phyloP scores from a whole-genome alignment of 2,888 invertebrate genomes.

The Andrena trimmerana region DNA sequence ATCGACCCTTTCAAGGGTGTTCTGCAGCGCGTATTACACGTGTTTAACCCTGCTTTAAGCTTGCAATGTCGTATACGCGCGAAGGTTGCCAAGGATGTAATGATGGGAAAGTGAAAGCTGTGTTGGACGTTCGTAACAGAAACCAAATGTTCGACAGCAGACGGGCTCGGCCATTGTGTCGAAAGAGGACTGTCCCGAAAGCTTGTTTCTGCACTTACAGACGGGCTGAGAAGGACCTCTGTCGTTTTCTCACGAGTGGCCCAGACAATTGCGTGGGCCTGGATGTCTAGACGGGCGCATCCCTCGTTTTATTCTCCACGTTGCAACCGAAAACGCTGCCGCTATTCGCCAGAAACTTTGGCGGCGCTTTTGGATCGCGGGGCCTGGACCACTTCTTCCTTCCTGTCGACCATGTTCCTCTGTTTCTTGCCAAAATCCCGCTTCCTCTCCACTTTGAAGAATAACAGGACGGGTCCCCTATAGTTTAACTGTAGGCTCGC shows the following conservation, averaged over 20 bases:
- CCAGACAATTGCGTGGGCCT: conserved; percentile 83
- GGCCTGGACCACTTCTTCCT: conserved; percentile 26
- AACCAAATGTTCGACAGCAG: conserved; percentile 25
- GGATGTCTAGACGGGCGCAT: conserved; percentile 82
- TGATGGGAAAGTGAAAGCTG: background rate
- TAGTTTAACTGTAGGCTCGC: no score
- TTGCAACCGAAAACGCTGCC: conserved; percentile 56
- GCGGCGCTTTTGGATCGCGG: conserved; percentile 16
- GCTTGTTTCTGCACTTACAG: conserved; percentile 64
- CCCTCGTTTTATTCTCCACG: conserved; percentile 69
- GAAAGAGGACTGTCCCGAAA: conserved; percentile 56
- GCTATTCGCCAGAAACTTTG: conserved; percentile 78
- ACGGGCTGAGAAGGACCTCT: conserved; percentile 59
- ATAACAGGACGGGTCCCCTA: no score
- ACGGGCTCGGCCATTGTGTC: conserved; percentile 51
- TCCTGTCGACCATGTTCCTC: conserved; percentile 2
- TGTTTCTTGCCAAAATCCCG: background rate
- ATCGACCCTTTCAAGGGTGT: no score
- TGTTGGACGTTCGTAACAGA: background rate
- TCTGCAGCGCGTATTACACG: no score
- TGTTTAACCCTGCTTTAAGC: no score
- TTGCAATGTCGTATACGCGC: no score
- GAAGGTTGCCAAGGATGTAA: background rate
- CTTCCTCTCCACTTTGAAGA: no score
- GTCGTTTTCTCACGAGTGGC: conserved; percentile 76